phyloP scores from a whole-genome alignment of 2,113 vertebrate genomes.

The Neodon shergylaensis region DNA sequence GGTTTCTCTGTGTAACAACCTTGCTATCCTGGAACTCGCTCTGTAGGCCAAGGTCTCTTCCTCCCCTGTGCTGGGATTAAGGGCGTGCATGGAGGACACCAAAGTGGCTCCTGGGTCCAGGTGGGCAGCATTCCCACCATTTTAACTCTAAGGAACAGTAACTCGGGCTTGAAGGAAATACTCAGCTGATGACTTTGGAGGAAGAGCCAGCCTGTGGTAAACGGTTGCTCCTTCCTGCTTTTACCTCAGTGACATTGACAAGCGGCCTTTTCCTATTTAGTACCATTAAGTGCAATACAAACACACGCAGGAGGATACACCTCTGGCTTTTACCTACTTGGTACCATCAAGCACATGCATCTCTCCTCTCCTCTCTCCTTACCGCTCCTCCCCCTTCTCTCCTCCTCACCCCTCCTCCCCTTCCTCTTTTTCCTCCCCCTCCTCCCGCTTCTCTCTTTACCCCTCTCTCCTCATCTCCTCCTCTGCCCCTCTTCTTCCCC shows the following conservation, averaged over 20 bases:
- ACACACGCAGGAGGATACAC: background rate
- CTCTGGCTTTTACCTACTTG: background rate
- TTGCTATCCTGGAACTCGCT: background rate
- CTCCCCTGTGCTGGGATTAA: background rate
- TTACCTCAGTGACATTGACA: background rate
- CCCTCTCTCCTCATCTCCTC: background rate
- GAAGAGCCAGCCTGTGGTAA: background rate
- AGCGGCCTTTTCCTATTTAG: background rate
- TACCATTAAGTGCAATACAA: background rate
- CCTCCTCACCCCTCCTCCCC: too few relatives aligned
- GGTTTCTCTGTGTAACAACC: background rate
- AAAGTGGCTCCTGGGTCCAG: background rate
- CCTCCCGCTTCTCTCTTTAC: too few relatives aligned
- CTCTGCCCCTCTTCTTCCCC: background rate
- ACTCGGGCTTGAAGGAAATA: background rate
- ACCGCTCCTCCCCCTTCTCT: too few relatives aligned
- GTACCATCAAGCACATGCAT: background rate
- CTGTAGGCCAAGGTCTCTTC: background rate
- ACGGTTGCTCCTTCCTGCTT: background rate
- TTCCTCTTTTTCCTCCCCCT: too few relatives aligned
- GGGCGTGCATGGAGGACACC: background rate
- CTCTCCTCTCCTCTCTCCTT: background rate
- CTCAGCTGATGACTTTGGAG: background rate
- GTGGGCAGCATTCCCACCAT: background rate
- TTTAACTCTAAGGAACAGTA: slow-evolving; percentile 13